These are phyloP conservation scores for Aplysia californica DNA, from an alignment of 1,140 invertebrate species.

Conservation along the genomic window DNA sequence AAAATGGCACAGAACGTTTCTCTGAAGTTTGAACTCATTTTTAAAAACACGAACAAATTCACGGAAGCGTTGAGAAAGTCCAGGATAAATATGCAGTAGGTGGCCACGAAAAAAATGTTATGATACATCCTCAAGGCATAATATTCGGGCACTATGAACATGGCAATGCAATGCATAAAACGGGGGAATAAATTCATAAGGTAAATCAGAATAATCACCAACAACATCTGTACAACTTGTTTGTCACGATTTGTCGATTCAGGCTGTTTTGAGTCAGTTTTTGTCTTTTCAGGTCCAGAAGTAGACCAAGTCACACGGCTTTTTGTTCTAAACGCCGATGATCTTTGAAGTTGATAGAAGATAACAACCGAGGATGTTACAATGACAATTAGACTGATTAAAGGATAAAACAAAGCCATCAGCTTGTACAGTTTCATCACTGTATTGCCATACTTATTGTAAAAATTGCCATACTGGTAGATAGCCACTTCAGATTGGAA, in stretches of 20 bases:
- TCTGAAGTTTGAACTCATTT: constrained; percentile 5
- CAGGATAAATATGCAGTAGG: neutral
- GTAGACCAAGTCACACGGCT: too few relatives aligned
- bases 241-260: neutral
- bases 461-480: neutral
- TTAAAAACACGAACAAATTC: neutral
- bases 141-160: neutral
- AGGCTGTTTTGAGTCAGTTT: neutral
- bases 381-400: neutral
- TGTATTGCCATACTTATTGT: neutral
- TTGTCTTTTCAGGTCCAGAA: neutral
- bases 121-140: neutral
- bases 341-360: neutral
- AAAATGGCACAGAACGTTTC: neutral
- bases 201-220: neutral
- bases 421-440: neutral
- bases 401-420: neutral
- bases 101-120: neutral
- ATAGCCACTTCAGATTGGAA: neutral
- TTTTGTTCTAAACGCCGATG: neutral
- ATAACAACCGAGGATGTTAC: neutral
- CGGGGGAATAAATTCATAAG: neutral
- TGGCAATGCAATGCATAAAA: neutral
- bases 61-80: neutral
- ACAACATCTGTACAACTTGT: neutral